Conservation (phyloP, 1,140 invertebrate genomes). For the Trichonephila clavipes region DNA sequence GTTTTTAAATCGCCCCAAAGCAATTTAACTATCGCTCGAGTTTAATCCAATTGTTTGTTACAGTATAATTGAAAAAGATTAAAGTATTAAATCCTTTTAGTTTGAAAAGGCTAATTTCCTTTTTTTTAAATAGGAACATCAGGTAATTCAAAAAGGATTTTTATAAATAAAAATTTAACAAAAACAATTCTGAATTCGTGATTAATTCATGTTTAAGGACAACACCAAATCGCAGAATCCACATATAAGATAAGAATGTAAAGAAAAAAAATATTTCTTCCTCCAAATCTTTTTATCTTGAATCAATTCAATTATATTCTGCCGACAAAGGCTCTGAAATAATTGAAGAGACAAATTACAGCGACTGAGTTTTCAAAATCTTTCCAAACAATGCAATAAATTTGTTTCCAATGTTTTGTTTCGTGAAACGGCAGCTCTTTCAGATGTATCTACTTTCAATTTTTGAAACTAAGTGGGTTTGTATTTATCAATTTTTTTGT, state of each 20-base stretch:
- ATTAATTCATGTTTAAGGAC: neutral
- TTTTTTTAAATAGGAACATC: neutral
- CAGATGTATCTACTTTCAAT: slow-evolving; percentile 5
- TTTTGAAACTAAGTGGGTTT: slow-evolving; percentile 10
- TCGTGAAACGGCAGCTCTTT: neutral
- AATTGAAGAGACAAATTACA: slow-evolving; percentile 66
- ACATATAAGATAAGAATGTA: neutral
- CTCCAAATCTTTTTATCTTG: slow-evolving; percentile 36
- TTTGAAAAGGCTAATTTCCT: neutral
- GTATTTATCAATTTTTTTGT: neutral
- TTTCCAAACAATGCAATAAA: slow-evolving; percentile 40
- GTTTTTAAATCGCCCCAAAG: neutral
- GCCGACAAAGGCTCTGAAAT: neutral
- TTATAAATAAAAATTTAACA: neutral
- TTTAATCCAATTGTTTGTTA: neutral
- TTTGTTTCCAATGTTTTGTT: neutral
- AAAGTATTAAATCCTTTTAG: neutral
- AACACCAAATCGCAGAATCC: neutral
- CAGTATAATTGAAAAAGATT: neutral
- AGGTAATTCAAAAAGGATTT: neutral
- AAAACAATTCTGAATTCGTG: neutral
- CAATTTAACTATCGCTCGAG: neutral
- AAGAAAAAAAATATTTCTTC: neutral
- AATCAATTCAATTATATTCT: slow-evolving; percentile 47
- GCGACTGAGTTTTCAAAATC: slow-evolving; percentile 18